These are phyloP conservation scores for Xyrauchen texanus DNA, from an alignment of 2,113 vertebrate species.

Conservation along the genomic window DNA sequence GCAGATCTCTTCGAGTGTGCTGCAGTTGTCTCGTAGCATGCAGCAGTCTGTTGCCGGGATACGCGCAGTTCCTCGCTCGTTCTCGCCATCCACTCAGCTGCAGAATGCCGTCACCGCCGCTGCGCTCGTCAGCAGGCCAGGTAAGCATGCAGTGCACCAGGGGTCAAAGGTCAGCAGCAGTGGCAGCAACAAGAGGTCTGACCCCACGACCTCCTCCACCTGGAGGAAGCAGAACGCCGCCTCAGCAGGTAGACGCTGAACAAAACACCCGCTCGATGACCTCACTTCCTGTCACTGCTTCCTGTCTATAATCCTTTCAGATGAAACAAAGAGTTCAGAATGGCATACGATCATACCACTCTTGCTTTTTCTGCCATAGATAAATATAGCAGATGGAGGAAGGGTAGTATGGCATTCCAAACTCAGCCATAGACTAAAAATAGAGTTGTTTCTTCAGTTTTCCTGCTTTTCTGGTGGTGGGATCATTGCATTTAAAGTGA, in stretches of 20 bases:
- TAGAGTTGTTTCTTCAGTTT: too few relatives aligned
- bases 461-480: too few relatives aligned
- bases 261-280: slow-evolving; percentile 30
- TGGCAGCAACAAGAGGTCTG: slow-evolving; percentile 74
- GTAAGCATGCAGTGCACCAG: slow-evolving; percentile 82
- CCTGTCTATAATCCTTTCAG: too few relatives aligned
- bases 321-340: too few relatives aligned
- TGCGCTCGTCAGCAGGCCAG: slow-evolving; percentile 84
- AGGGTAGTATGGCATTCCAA: too few relatives aligned
- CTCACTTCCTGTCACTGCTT: too few relatives aligned
- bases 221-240: slow-evolving; percentile 89
- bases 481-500: too few relatives aligned
- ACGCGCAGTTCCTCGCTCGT: slow-evolving; percentile 81
- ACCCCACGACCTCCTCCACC: slow-evolving; percentile 76
- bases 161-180: slow-evolving; percentile 80
- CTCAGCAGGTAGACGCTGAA: slow-evolving; percentile 81
- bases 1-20: slow-evolving; percentile 65
- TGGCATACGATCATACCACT: too few relatives aligned
- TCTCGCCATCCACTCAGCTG: slow-evolving; percentile 91
- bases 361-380: too few relatives aligned
- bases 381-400: too few relatives aligned
- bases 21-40: slow-evolving; percentile 83
- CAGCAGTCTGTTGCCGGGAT: slow-evolving; percentile 73
- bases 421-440: too few relatives aligned
- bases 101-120: slow-evolving; percentile 84